phyloP scores from a whole-genome alignment of 2,888 invertebrate species.

The Oscheius sp. region DNA sequence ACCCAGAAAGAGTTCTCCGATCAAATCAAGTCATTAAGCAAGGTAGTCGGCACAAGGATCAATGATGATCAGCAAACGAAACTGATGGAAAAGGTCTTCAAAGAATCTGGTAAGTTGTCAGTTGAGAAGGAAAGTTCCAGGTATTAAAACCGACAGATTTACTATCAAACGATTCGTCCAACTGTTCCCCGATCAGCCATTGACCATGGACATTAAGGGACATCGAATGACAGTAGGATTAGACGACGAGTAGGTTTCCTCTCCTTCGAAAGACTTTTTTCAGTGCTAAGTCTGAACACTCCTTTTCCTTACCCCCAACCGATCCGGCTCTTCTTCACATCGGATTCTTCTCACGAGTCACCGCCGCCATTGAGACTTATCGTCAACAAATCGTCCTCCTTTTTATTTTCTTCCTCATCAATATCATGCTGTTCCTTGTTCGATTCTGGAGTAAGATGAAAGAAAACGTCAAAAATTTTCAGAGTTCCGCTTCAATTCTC shows the following conservation, averaged over 20 bases:
- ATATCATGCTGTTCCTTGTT: conserved; percentile 90
- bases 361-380: conserved; percentile 90
- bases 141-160: conserved; percentile 45
- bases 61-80: conserved; percentile 43
- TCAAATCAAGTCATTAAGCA: conserved; percentile 77
- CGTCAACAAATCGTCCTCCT: conserved; percentile 91
- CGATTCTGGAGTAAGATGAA: conserved; percentile 83
- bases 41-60: conserved; percentile 65
- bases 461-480: conserved; percentile 24
- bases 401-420: conserved; percentile 91
- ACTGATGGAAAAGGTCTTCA: conserved; percentile 48
- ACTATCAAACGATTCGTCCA: conserved; percentile 66
- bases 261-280: conserved; percentile 17
- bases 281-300: conserved; percentile 67
- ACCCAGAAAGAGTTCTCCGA: conserved; percentile 91
- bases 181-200: conserved; percentile 60
- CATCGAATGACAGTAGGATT: conserved; percentile 52
- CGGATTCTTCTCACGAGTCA: neutral
- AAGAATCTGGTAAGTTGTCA: conserved; percentile 32
- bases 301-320: conserved; percentile 60
- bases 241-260: neutral
- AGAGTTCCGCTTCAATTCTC: conserved; percentile 95
- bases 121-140: conserved; percentile 39
- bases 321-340: conserved; percentile 4
- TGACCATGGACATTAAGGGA: conserved; percentile 68